A percentile compares a stretch with the other conserved stretches of the same genome.
These are phyloP conservation scores for Odocoileus hemionus DNA, from an alignment of 2,113 vertebrate genomes.

Conservation along the genomic window DNA sequence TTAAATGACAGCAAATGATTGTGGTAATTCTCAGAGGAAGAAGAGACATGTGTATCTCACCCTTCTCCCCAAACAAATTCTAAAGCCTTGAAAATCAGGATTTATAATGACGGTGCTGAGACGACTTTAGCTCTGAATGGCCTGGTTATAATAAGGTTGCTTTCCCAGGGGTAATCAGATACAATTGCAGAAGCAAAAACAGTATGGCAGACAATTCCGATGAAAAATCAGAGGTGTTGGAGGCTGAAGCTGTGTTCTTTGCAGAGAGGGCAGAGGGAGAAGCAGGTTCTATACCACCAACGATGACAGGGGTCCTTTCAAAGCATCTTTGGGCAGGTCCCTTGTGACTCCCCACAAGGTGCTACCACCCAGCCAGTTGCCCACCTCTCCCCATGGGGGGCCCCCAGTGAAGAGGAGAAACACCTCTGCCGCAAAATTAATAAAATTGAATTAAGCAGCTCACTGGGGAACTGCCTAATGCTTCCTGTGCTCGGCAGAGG, in stretches of 20 bases:
- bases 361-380: neutral
- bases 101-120: conserved; percentile 51
- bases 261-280: neutral
- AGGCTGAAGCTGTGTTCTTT: neutral
- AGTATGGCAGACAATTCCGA: conserved; percentile 40
- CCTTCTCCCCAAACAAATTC: neutral
- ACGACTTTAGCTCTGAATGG: conserved; percentile 49
- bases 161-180: conserved; percentile 58
- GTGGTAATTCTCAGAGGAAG: neutral
- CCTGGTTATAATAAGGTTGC: conserved; percentile 58
- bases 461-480: conserved; percentile 59
- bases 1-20: conserved; percentile 18
- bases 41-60: neutral
- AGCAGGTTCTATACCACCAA: neutral
- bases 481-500: conserved; percentile 23
- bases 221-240: neutral
- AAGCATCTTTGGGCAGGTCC: neutral
- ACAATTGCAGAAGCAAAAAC: conserved; percentile 49
- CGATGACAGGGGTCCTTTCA: neutral
- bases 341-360: neutral
- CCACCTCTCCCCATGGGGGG: neutral
- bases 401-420: conserved; percentile 32
- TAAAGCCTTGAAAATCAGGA: conserved; percentile 40
- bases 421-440: conserved; percentile 66
- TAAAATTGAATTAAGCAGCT: conserved; percentile 67